Evolutionary conservation across 2,888 invertebrate genomes (phyloP).

Genomic region (Furcula furcula): DNA sequence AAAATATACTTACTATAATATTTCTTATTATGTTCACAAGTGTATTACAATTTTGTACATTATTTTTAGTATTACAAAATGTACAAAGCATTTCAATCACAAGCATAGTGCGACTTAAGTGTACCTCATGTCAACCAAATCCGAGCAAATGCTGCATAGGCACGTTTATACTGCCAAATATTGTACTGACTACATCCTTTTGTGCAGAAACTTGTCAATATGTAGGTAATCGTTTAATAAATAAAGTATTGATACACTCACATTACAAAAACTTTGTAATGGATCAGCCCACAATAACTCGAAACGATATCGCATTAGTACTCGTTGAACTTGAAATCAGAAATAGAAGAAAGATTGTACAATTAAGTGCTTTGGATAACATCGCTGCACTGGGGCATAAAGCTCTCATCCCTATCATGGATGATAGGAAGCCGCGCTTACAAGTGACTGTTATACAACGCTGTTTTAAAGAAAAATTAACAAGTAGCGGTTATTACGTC

Average conservation of each 20-base stretch:
- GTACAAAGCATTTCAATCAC: slow-evolving; percentile 25
- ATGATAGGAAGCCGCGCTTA: slow-evolving; percentile 20
- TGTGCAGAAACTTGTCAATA: slow-evolving; percentile 49
- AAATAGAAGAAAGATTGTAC: slow-evolving; percentile 18
- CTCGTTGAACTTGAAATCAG: slow-evolving; percentile 4
- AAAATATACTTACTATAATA: slow-evolving; percentile 13
- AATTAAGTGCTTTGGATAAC: slow-evolving; percentile 38
- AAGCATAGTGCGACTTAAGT: slow-evolving; percentile 39
- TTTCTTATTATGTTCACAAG: slow-evolving; percentile 1
- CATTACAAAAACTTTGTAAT: slow-evolving; percentile 18
- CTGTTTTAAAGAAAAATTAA: slow-evolving; percentile 25
- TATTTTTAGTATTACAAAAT: too few species aligned
- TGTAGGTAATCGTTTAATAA: slow-evolving; percentile 22
- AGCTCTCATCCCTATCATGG: slow-evolving; percentile 36
- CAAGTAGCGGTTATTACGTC: slow-evolving; percentile 32
- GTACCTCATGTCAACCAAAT: slow-evolving; percentile 25
- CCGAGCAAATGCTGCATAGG: slow-evolving; percentile 44
- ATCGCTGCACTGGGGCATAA: slow-evolving; percentile 32
- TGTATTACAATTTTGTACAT: slow-evolving; percentile 7
- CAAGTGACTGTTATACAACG: slow-evolving; percentile 33
- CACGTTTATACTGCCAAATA: slow-evolving; percentile 38
- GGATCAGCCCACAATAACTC: slow-evolving; percentile 4
- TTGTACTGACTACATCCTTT: slow-evolving; percentile 44
- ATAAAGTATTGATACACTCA: slow-evolving; percentile 21
- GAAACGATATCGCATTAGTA: slow-evolving; percentile 31